Base-by-base conservation (phyloP, 2,113 vertebrate species). In the Rhea pennata region DNA sequence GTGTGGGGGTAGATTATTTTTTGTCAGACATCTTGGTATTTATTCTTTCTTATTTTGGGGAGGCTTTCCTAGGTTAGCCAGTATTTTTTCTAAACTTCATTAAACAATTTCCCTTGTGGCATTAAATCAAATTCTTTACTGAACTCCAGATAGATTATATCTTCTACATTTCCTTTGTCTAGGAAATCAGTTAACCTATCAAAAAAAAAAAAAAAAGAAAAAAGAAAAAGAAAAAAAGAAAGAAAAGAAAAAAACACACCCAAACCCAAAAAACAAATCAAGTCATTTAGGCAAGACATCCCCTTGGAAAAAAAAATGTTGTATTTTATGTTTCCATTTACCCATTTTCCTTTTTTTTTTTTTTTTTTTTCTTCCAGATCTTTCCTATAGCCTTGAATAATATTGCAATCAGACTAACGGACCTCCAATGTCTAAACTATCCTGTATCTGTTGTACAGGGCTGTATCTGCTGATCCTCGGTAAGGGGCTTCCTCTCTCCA, bases 361-460 rank as follows among this genome's bases (percentile, higher is more conserved):
- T 80, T 58, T 42, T 27, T 70, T 76, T 89, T 58, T 66, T 15
- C 92, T 87, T 87, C 26, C 66, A 53, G 40, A 40, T 15, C 61
- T 91, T 64, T 33, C n/a, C 10, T 72, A 10, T 8, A 69, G 22
- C 39, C 16, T 79, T 70, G 22, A 19, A 6, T 36, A 62, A 75
- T 36, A 36, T 44, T 50, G 33, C 23, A 77, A 23, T 46, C 0
- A 0, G 22, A 36, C 5, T 75, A 40, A 78, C 12, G 13, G 22
- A 5, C 48, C 36, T 40, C 31, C 26, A 62, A 20, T 26, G 22
- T 76, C 65, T 29, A 61, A 77, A 23, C 15, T 62, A 10, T 6
- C 9, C 3, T 46, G 5, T 4, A 4, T 44, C 36, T 20, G 15
- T 44, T 39, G 44, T 9, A 85, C 56, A 79, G 11, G 40, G 26